phyloP scores from a whole-genome alignment of 2,888 invertebrate species.

The Cataglyphis albicans region DNA sequence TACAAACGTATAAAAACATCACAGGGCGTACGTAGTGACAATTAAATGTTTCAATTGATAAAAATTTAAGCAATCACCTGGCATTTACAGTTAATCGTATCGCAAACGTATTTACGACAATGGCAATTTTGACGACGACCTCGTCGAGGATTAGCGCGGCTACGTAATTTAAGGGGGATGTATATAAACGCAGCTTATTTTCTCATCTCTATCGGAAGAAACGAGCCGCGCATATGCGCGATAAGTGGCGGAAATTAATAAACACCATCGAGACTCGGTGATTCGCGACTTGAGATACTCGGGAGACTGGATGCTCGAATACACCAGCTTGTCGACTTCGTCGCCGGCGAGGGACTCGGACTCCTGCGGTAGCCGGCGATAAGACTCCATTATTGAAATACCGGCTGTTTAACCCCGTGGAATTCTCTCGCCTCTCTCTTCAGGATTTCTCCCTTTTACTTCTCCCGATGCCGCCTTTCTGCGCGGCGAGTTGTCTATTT shows the following conservation, averaged over 20 bases:
- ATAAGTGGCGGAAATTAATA: conserved; percentile 81
- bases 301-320: conserved; percentile 14
- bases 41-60: not conserved
- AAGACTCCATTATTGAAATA: conserved; percentile 82
- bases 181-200: conserved; percentile 64
- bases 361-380: conserved; percentile 81
- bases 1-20: not conserved
- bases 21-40: not conserved
- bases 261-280: conserved; percentile 63
- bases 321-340: conserved; percentile 26
- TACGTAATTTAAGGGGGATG: conserved; percentile 34
- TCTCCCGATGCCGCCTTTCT: conserved; percentile 30
- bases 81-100: conserved; percentile 51
- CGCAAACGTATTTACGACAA: conserved; percentile 67
- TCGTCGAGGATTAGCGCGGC: conserved; percentile 44
- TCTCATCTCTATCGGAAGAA: conserved; percentile 72
- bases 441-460: conserved; percentile 47
- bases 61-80: not conserved
- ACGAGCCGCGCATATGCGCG: conserved; percentile 59
- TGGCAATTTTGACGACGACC: conserved; percentile 57
- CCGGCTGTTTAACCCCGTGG: conserved; percentile 78
- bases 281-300: not conserved
- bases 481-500: conserved; percentile 48
- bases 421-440: conserved; percentile 56
- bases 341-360: conserved; percentile 54